Evolutionary conservation across 1,140 invertebrate genomes (phyloP).

Genomic region (Orchesella cincta): DNA sequence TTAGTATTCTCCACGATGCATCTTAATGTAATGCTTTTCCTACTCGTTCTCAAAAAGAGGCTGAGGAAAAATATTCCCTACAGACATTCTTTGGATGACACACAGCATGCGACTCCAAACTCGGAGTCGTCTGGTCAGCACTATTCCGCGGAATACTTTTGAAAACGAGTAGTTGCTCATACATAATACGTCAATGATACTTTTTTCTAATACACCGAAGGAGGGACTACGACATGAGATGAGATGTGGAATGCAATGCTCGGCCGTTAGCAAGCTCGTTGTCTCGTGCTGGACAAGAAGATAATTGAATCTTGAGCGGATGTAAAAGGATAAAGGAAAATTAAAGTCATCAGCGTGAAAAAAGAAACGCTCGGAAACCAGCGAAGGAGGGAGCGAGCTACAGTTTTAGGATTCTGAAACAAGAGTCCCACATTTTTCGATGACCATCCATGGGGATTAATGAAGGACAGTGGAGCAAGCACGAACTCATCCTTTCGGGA

Average conservation of each 20-base stretch:
- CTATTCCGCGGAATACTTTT: too few species aligned
- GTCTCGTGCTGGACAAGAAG: background rate
- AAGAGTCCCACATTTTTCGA: background rate
- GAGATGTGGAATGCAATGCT: too few species aligned
- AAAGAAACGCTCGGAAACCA: background rate
- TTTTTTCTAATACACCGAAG: too few species aligned
- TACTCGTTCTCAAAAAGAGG: background rate
- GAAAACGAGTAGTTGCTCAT: too few species aligned
- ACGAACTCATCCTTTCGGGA: background rate
- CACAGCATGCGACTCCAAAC: too few species aligned
- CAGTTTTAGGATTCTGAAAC: background rate
- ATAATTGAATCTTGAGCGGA: conserved; percentile 16
- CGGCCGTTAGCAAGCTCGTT: background rate
- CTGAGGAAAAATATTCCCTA: background rate
- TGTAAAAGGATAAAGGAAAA: conserved; percentile 19
- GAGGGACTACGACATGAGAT: too few species aligned
- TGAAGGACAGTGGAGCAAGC: background rate
- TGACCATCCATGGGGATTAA: background rate
- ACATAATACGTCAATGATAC: too few species aligned
- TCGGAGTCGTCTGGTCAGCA: too few species aligned
- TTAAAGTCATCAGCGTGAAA: background rate
- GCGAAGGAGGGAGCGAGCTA: background rate
- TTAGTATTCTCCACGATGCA: conserved; percentile 3
- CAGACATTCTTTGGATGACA: too few species aligned
- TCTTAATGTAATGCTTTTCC: background rate